Evolutionary conservation across 53 echinoderm and acorn worm genomes (phyloP).

Genomic region (Astropecten irregularis): DNA sequence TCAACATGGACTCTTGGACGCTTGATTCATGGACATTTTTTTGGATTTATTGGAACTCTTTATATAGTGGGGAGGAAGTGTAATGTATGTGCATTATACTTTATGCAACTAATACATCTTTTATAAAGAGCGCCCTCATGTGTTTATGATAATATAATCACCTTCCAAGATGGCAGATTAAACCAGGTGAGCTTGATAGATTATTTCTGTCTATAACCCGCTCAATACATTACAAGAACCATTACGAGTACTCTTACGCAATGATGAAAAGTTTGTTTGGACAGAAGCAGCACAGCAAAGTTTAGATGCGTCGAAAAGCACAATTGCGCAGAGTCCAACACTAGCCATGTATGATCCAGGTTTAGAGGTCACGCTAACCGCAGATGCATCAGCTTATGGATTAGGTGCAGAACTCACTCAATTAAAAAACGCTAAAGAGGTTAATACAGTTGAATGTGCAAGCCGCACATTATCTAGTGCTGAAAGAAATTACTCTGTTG

Average conservation of each 20-base stretch:
- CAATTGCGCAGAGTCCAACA: background rate
- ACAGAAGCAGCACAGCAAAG: background rate
- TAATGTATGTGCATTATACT: too few species aligned
- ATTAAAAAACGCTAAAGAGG: constrained; percentile 14
- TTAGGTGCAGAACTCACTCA: constrained; percentile 50
- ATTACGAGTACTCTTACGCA: background rate
- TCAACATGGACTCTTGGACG: too few species aligned
- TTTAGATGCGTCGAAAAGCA: constrained; percentile 3
- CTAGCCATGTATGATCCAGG: constrained; percentile 42
- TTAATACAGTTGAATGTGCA: constrained; percentile 22
- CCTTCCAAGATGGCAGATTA: too few species aligned
- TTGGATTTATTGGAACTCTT: too few species aligned
- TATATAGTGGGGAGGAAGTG: too few species aligned
- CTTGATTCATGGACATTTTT: too few species aligned
- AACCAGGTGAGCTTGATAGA: too few species aligned
- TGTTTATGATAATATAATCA: too few species aligned
- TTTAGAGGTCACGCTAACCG: constrained; percentile 6
- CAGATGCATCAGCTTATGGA: constrained; percentile 55
- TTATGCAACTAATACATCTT: too few species aligned
- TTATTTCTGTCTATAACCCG: too few species aligned
- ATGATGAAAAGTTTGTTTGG: constrained; percentile 15
- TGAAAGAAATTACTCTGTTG: constrained; percentile 33
- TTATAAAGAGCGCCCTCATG: too few species aligned
- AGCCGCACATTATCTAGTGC: constrained; percentile 10
- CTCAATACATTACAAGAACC: too few species aligned